Conservation (phyloP, 1,140 invertebrate genomes). For the Campoletis sonorensis region DNA sequence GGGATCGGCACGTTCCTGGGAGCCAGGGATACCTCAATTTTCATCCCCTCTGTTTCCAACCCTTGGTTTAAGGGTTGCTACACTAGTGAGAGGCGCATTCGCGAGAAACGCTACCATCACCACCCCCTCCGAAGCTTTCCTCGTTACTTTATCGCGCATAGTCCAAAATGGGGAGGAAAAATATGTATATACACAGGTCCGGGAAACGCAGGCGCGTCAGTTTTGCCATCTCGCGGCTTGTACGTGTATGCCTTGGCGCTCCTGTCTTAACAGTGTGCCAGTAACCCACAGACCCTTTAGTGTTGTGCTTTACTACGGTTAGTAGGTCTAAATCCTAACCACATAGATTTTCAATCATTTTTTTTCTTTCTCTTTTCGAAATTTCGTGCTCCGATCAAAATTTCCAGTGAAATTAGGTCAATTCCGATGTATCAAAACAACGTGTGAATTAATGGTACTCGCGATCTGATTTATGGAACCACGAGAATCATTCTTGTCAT, state of each 20-base stretch:
- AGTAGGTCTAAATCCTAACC: conserved; percentile 62
- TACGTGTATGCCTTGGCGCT: conserved; percentile 63
- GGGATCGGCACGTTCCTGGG: conserved; percentile 52
- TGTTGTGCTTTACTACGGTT: conserved; percentile 67
- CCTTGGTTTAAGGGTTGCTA: conserved; percentile 25
- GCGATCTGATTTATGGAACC: no score
- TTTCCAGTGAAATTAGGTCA: no score
- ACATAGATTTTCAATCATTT: conserved; percentile 26
- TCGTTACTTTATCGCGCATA: background rate
- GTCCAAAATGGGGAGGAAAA: background rate
- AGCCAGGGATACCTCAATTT: conserved; percentile 35
- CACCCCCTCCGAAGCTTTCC: background rate
- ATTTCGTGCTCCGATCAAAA: background rate
- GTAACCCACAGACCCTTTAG: conserved; percentile 73
- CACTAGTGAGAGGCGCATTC: conserved; percentile 47
- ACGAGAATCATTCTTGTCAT: no score
- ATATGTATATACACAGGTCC: background rate
- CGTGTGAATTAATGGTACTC: no score
- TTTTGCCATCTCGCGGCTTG: conserved; percentile 47
- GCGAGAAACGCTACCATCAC: conserved; percentile 39
- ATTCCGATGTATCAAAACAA: no score
- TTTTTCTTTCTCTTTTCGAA: background rate
- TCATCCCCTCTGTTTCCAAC: conserved; percentile 12
- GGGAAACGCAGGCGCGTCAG: conserved; percentile 64
- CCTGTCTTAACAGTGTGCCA: conserved; percentile 70